Evolutionary conservation across 2,113 vertebrate species (phyloP).

Genomic region (Ailurus styani): DNA sequence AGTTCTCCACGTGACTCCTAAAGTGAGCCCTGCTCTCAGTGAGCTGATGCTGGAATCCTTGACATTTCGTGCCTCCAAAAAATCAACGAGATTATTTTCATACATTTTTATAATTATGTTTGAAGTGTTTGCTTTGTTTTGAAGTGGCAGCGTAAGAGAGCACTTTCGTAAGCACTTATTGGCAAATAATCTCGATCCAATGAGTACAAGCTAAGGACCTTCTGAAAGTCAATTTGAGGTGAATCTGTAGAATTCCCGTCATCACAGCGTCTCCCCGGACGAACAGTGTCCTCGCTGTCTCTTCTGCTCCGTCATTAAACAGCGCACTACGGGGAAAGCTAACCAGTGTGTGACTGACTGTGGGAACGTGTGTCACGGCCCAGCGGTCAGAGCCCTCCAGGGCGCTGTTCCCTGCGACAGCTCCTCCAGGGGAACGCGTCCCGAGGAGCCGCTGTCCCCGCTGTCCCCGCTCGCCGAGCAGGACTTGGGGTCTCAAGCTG

Average conservation of each 20-base stretch:
- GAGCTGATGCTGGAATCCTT: neutral
- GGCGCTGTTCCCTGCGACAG: no score
- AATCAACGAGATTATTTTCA: neutral
- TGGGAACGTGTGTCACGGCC: neutral
- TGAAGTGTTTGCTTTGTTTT: conserved; percentile 37
- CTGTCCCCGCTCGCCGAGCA: neutral
- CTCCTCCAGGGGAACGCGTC: neutral
- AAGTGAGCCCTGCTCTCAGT: neutral
- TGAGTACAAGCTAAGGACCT: neutral
- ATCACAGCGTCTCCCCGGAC: neutral
- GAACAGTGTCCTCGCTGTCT: accelerated
- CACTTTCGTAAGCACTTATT: neutral
- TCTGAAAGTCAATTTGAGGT: neutral
- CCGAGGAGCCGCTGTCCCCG: no score
- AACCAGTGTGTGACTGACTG: no score
- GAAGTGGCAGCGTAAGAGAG: neutral
- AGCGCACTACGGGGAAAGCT: accelerated
- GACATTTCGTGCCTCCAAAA: neutral
- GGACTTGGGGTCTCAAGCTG: neutral
- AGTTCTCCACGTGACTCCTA: neutral
- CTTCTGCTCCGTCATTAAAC: neutral
- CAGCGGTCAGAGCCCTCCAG: no score
- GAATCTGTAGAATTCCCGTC: neutral
- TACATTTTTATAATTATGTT: conserved; percentile 6
- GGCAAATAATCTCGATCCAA: neutral